Conservation (phyloP, 2,113 vertebrate species). For the Pluvialis apricaria region DNA sequence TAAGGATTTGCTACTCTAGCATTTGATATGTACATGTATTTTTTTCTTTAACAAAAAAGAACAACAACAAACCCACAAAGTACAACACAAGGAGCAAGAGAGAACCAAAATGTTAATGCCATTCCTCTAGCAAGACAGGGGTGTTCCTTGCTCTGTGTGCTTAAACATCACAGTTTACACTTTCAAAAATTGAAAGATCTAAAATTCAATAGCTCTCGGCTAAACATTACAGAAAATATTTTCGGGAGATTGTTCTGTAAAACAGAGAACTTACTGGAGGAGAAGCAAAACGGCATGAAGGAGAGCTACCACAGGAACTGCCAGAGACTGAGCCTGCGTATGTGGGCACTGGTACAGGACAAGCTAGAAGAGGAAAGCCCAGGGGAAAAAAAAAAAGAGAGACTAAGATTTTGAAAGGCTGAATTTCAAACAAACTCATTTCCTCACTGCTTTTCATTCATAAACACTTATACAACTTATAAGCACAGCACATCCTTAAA, state of each 20-base stretch:
- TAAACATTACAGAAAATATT: not conserved
- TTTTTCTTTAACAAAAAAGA: not conserved
- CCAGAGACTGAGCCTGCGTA: constrained; percentile 80
- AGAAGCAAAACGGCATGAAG: constrained; percentile 89
- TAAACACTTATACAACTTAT: not conserved
- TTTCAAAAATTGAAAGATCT: not conserved
- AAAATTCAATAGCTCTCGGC: not conserved
- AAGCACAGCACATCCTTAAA: not conserved
- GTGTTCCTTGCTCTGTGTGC: not conserved
- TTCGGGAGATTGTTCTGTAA: not conserved
- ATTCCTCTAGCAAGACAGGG: not conserved
- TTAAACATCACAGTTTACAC: not conserved
- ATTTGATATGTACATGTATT: not conserved
- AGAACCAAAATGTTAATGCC: not conserved
- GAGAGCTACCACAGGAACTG: constrained; percentile 88
- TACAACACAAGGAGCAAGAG: not conserved
- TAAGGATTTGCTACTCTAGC: not conserved
- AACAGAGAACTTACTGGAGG: constrained; percentile 86
- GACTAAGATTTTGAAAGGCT: not conserved
- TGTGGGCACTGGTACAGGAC: constrained; percentile 89
- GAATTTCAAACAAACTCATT: not conserved
- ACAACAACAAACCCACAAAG: not conserved
- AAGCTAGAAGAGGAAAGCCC: constrained; percentile 73
- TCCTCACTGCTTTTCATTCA: not conserved
- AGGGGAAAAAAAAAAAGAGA: not conserved